A percentile compares a stretch with the other conserved stretches of the same genome.
These are phyloP conservation scores for Bombus superbus DNA, from an alignment of 1,140 invertebrate species.

Conservation along the genomic window DNA sequence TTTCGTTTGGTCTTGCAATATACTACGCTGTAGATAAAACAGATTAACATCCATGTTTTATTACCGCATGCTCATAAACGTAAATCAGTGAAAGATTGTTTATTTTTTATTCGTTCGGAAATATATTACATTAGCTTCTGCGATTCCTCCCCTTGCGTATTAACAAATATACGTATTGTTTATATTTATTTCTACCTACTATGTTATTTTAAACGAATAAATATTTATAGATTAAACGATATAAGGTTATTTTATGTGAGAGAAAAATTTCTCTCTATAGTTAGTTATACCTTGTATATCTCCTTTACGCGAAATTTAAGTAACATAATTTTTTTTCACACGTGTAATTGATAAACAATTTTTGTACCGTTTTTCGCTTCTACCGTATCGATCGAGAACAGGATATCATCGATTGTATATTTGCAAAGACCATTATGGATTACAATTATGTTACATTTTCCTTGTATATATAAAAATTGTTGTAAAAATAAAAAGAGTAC, in stretches of 20 bases:
- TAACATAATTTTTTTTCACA: background rate
- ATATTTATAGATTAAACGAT: background rate
- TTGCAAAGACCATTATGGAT: background rate
- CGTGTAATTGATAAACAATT: background rate
- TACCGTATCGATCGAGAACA: slow-evolving; percentile 35
- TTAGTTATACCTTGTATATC: background rate
- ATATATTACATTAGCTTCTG: background rate
- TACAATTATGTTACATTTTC: background rate
- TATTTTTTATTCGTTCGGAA: background rate
- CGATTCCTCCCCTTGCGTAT: background rate
- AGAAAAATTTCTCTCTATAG: background rate
- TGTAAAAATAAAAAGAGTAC: background rate
- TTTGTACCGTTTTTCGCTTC: background rate
- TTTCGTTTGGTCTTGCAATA: background rate
- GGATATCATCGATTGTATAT: background rate
- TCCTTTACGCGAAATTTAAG: background rate
- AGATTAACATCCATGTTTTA: slow-evolving; percentile 2
- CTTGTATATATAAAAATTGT: background rate
- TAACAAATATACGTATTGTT: background rate
- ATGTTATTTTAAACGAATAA: background rate
- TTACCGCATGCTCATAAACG: background rate
- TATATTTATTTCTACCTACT: background rate
- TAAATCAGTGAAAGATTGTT: background rate
- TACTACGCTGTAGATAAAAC: slow-evolving; percentile 14
- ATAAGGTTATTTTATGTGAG: background rate